Conservation (phyloP, 2,113 vertebrate species). For the Nothocercus nigrocapillus region DNA sequence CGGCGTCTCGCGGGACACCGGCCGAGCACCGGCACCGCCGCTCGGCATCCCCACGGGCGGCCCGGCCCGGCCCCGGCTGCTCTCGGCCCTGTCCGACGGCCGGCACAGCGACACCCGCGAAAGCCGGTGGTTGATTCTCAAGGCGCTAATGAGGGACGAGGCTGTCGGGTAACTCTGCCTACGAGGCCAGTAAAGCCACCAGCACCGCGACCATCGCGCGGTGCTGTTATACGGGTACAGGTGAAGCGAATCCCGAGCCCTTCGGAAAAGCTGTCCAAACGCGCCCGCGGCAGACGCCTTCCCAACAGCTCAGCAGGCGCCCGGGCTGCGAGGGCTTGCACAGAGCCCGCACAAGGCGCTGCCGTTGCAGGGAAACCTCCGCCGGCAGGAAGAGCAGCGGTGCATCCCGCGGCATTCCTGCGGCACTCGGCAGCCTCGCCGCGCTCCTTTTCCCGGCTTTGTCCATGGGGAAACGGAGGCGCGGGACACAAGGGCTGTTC, state of each 20-base stretch:
- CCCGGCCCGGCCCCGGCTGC: no score
- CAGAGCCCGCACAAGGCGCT: no score
- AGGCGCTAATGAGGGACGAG: background rate
- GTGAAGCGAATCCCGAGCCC: background rate
- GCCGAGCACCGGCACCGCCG: no score
- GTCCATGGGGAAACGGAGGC: no score
- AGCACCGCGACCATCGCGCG: background rate
- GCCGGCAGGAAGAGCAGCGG: no score
- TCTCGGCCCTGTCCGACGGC: background rate
- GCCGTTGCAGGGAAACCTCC: no score
- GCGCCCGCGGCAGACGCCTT: background rate
- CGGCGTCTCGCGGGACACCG: no score
- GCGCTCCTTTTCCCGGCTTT: no score
- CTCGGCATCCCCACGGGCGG: no score
- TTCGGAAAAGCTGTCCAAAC: slow-evolving; percentile 24
- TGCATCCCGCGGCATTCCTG: no score
- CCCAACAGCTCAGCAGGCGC: background rate
- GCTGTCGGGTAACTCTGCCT: rapidly evolving
- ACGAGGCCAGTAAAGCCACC: background rate
- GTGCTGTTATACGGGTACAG: background rate
- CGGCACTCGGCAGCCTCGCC: no score
- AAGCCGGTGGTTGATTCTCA: background rate
- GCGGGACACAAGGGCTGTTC: no score
- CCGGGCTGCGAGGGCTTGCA: background rate
- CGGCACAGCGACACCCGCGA: background rate